These are phyloP conservation scores for Doris montereyensis DNA, from an alignment of 2,888 invertebrate genomes.

Conservation along the genomic window DNA sequence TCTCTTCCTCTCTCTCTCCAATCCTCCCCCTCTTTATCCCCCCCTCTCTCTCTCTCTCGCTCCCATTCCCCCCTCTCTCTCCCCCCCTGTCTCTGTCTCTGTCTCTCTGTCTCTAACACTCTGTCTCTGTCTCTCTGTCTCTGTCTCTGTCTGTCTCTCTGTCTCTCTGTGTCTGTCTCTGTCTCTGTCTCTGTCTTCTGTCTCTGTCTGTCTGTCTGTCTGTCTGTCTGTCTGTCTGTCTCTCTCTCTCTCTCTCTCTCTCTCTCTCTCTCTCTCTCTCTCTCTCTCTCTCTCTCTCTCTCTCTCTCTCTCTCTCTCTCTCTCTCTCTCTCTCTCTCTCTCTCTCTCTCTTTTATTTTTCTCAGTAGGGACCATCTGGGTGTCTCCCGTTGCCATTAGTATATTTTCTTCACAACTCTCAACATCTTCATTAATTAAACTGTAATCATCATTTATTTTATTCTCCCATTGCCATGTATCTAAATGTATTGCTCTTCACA, in stretches of 20 bases:
- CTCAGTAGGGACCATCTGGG: too few relatives aligned
- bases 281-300: neutral
- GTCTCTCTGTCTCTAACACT: neutral
- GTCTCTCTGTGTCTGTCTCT: constrained; percentile 11
- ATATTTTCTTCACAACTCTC: too few relatives aligned
- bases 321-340: neutral
- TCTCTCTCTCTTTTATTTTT: constrained; percentile 9
- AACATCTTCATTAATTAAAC: too few relatives aligned
- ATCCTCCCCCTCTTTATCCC: neutral
- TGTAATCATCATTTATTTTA: too few relatives aligned
- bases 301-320: constrained; percentile 20
- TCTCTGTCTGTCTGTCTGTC: constrained; percentile 5
- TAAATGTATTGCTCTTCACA: too few relatives aligned
- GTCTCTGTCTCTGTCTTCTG: neutral
- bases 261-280: neutral
- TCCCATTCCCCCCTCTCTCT: neutral
- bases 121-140: neutral
- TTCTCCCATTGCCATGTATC: too few relatives aligned
- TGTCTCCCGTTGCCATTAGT: too few relatives aligned
- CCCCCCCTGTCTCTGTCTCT: neutral
- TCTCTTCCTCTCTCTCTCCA: neutral
- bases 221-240: neutral
- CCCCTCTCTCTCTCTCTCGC: constrained; percentile 1
- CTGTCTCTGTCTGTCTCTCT: neutral
- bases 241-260: neutral